These are phyloP conservation scores for Mesorhabditis belari DNA, from an alignment of 2,888 invertebrate species.

Conservation along the genomic window DNA sequence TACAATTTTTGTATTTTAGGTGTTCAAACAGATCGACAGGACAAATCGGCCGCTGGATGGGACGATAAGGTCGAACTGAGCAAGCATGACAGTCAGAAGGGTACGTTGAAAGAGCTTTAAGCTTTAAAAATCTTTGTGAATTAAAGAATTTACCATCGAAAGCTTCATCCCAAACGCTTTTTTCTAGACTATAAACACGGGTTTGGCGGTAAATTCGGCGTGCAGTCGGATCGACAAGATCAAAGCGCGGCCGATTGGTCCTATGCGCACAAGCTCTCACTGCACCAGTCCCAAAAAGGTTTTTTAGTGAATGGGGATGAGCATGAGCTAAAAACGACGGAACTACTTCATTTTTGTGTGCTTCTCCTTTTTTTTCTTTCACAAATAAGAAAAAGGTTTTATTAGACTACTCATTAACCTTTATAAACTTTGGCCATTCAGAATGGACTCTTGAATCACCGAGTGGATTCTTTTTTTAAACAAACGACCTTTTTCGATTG, in stretches of 20 bases:
- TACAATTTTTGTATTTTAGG: too few species aligned
- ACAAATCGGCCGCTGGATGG: constrained; percentile 61
- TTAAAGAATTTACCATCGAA: too few species aligned
- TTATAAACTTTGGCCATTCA: too few species aligned
- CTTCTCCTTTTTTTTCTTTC: too few species aligned
- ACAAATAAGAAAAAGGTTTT: too few species aligned
- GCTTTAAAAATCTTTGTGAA: not conserved
- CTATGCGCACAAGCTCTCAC: constrained; percentile 70
- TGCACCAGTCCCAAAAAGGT: constrained; percentile 73
- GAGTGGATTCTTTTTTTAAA: too few species aligned
- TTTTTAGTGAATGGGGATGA: too few species aligned
- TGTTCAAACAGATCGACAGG: constrained; percentile 60
- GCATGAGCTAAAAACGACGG: too few species aligned
- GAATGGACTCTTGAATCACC: constrained; percentile 75
- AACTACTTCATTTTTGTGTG: too few species aligned
- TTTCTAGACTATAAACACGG: constrained; percentile 56
- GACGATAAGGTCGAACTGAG: constrained; percentile 72
- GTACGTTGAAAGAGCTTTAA: constrained; percentile 1
- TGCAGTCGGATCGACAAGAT: constrained; percentile 62
- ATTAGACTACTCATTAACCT: too few species aligned
- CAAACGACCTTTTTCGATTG: too few species aligned
- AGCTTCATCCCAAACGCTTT: too few species aligned
- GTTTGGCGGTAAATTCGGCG: constrained; percentile 41
- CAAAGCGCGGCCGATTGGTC: constrained; percentile 59
- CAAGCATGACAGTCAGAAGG: constrained; percentile 74